phyloP scores from a whole-genome alignment of 2,888 invertebrate genomes.

The Colletes collaris region DNA sequence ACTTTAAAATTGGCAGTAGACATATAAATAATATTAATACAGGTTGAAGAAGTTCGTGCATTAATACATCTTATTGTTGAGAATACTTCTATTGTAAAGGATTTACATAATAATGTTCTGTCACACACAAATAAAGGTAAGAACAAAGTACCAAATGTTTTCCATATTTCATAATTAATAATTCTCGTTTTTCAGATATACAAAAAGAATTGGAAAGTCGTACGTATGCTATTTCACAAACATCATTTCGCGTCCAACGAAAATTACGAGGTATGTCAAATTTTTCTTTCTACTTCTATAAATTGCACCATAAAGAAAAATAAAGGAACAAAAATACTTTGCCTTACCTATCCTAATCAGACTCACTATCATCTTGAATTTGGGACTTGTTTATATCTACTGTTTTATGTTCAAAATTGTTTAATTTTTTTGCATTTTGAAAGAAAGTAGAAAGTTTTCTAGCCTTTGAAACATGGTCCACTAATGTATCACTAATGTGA shows the following conservation, averaged over 20 bases:
- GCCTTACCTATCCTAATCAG: slow-evolving; percentile 48
- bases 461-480: slow-evolving; percentile 12
- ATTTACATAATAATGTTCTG: slow-evolving; percentile 83
- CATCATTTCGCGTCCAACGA: slow-evolving; percentile 84
- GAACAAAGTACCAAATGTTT: slow-evolving; percentile 36
- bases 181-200: slow-evolving; percentile 83
- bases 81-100: slow-evolving; percentile 79
- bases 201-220: slow-evolving; percentile 86
- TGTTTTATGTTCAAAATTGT: neutral
- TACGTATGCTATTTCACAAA: slow-evolving; percentile 84
- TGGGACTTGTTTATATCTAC: neutral
- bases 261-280: slow-evolving; percentile 84
- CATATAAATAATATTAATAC: slow-evolving; percentile 40
- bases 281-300: slow-evolving; percentile 14
- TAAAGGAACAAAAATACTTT: slow-evolving; percentile 27
- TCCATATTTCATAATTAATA: slow-evolving; percentile 14
- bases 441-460: slow-evolving; percentile 36
- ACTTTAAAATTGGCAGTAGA: slow-evolving; percentile 43
- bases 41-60: slow-evolving; percentile 81
- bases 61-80: slow-evolving; percentile 78
- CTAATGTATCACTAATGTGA: neutral
- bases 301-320: slow-evolving; percentile 32
- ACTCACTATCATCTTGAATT: slow-evolving; percentile 42
- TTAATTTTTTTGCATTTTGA: neutral
- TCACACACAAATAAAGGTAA: slow-evolving; percentile 80